Conservation (phyloP, 2,888 invertebrate genomes). For the Drosophila prolongata region DNA sequence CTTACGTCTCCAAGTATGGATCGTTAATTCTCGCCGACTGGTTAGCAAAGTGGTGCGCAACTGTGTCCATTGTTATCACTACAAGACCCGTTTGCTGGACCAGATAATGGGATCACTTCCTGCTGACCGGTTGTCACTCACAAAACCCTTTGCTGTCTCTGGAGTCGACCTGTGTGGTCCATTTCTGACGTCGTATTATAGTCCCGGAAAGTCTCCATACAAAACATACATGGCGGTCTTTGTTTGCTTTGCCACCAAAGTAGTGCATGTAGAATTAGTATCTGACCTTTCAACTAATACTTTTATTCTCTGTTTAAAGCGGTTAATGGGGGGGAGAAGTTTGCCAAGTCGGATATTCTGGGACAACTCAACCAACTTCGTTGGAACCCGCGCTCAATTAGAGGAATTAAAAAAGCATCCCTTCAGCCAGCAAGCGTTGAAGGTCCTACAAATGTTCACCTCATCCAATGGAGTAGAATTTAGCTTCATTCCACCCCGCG, state of each 20-base stretch:
- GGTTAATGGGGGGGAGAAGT: background rate
- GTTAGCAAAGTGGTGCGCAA: background rate
- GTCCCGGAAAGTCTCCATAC: background rate
- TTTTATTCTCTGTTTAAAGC: background rate
- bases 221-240: background rate
- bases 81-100: background rate
- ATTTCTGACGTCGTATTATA: background rate
- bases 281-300: background rate
- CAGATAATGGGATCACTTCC: background rate
- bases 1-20: background rate
- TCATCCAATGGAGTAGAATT: slow-evolving; percentile 2
- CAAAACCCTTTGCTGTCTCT: too few species aligned
- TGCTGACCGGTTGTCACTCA: too few species aligned
- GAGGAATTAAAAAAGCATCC: too few species aligned
- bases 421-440: too few species aligned
- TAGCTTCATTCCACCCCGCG: background rate
- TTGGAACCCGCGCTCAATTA: too few species aligned
- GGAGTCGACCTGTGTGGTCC: too few species aligned
- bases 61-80: background rate
- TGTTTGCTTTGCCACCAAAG: background rate
- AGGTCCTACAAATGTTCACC: background rate
- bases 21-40: background rate
- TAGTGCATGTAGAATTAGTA: background rate
- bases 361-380: too few species aligned
- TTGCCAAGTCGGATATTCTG: background rate